Evolutionary conservation across 2,888 invertebrate genomes (phyloP).

Genomic region (Pammene fasciana): DNA sequence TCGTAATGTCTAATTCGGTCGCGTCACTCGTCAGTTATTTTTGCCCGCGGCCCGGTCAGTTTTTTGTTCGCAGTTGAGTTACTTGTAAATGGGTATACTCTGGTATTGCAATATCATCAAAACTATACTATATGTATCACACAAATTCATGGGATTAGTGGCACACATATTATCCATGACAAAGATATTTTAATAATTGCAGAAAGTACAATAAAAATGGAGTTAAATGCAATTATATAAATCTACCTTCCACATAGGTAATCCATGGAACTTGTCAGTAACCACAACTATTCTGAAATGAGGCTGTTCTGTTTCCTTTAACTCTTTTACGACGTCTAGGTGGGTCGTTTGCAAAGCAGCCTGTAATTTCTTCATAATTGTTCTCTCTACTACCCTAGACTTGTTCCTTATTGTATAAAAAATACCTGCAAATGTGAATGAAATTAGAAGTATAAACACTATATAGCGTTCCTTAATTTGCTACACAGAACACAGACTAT

Average conservation of each 20-base stretch:
- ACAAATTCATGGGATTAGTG: no score
- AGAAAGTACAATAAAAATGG: neutral
- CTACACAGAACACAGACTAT: neutral
- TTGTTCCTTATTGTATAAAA: conserved; percentile 1
- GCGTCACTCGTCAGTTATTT: no score
- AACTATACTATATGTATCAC: no score
- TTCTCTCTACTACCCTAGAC: conserved; percentile 1
- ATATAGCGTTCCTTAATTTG: neutral
- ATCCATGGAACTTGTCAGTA: conserved; percentile 22
- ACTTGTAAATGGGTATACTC: no score
- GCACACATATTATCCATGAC: no score
- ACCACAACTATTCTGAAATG: conserved; percentile 11
- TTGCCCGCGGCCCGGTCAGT: no score
- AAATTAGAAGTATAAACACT: neutral
- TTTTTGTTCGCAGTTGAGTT: no score
- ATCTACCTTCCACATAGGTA: conserved; percentile 24
- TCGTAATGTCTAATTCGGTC: no score
- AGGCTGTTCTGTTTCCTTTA: neutral
- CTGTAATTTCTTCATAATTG: conserved; percentile 15
- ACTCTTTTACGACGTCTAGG: conserved; percentile 10
- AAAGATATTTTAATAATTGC: no score
- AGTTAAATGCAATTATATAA: neutral
- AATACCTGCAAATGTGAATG: conserved; percentile 7
- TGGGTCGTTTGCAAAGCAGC: conserved; percentile 3
- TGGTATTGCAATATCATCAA: no score